Conservation (phyloP, 2,888 invertebrate species). For the Notocelia uddmanniana region DNA sequence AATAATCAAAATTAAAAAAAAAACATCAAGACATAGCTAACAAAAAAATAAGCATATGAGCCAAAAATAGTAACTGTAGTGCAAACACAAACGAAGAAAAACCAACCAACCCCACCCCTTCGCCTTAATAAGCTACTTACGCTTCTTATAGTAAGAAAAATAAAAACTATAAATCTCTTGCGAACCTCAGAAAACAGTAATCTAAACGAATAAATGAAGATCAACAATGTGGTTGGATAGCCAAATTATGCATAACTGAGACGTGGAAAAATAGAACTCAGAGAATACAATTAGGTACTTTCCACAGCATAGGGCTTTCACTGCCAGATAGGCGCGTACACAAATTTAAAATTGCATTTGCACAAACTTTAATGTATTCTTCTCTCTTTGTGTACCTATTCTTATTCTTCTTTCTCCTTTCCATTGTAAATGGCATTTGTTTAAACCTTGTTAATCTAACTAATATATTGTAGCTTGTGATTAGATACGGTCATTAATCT, state of each 20-base stretch:
- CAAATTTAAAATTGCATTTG: conserved; percentile 25
- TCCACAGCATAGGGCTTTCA: conserved; percentile 29
- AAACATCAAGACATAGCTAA: too few species aligned
- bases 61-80: too few species aligned
- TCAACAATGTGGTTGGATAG: conserved; percentile 9
- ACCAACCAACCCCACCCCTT: too few species aligned
- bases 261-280: conserved; percentile 32
- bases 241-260: conserved; percentile 20
- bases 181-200: not conserved
- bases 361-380: conserved; percentile 16
- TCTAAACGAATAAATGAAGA: conserved; percentile 16
- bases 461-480: not conserved
- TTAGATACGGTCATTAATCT: conserved; percentile 15
- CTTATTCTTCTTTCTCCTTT: too few species aligned
- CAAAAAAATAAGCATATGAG: too few species aligned
- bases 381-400: too few species aligned
- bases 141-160: not conserved
- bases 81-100: too few species aligned
- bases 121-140: too few species aligned
- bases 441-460: not conserved
- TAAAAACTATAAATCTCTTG: not conserved
- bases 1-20: too few species aligned
- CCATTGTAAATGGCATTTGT: not conserved
- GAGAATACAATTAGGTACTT: conserved; percentile 34
- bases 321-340: conserved; percentile 6